These are phyloP conservation scores for Lepus oiostolus DNA, from an alignment of 2,797 vertebrate genomes.

Conservation along the genomic window DNA sequence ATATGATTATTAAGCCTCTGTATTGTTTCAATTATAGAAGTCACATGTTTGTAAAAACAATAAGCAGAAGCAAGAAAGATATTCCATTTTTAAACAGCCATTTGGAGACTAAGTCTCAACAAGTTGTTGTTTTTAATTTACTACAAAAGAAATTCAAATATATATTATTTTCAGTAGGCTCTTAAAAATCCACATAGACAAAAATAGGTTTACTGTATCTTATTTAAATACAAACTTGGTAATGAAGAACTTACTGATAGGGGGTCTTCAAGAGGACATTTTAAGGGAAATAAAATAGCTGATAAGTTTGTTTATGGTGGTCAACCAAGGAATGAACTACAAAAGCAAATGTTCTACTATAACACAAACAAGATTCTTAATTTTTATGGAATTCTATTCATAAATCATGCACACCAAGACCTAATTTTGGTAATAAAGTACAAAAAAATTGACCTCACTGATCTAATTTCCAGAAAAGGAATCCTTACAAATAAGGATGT, in stretches of 20 bases:
- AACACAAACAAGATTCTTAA: conserved; percentile 54
- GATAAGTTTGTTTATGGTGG: conserved; percentile 42
- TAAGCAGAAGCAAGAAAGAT: conserved; percentile 45
- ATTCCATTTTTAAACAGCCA: conserved; percentile 26
- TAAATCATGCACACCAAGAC: conserved; percentile 1
- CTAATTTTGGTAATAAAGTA: conserved; percentile 54
- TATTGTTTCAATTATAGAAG: conserved; percentile 52
- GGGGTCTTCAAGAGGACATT: conserved; percentile 43
- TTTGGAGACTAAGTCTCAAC: conserved; percentile 19
- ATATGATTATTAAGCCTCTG: background rate
- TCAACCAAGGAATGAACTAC: conserved; percentile 26
- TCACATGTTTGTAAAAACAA: conserved; percentile 57
- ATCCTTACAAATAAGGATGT: conserved; percentile 39
- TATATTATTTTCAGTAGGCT: conserved; percentile 32
- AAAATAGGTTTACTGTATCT: conserved; percentile 52
- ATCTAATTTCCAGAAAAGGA: conserved; percentile 61
- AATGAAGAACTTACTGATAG: conserved; percentile 45
- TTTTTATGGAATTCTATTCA: conserved; percentile 46
- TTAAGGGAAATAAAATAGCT: conserved; percentile 56
- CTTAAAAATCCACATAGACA: conserved; percentile 52
- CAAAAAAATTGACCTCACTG: conserved; percentile 24
- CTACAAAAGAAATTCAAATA: conserved; percentile 35
- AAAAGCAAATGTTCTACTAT: conserved; percentile 45
- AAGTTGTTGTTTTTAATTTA: conserved; percentile 44
- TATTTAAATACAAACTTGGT: conserved; percentile 55